Base-by-base conservation (phyloP, 2,888 invertebrate genomes). In the Lapara coniferarum region DNA sequence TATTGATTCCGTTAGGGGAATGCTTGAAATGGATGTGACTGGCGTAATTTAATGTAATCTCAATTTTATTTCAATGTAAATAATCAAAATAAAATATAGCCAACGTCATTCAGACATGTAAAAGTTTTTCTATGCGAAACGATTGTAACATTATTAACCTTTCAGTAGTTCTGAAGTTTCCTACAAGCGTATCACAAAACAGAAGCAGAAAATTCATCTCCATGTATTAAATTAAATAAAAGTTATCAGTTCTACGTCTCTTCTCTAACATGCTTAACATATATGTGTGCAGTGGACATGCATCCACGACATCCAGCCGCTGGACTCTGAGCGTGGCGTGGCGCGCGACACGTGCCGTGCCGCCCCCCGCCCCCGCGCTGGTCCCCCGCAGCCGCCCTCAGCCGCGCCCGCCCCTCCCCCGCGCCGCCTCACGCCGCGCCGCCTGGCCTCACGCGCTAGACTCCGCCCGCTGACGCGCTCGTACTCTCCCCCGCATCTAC, bases 251-350 rank as follows among this genome's bases (percentile, higher is more conserved):
- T n/a, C n/a, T n/a, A n/a, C n/a, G n/a, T n/a, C n/a, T n/a, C n/a
- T n/a, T n/a, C n/a, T n/a, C n/a, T n/a, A 57, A 58, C 10, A 59
- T 46, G 55, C 69, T 71, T 14, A 5, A 14, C 5, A 30, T 25
- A 2, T 2, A 25, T 71, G 6, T 71, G 16, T 30, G 10, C 88
- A 97, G 96, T 98, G 98, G 98, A 98, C 98, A 10, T 97, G 98
- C 84, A 96, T 99, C 69, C 98, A 99, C 90, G 98, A 98, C 85
- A 98, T 99, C 75, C 98, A 98, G 90, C 96, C 96, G 58, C 88
- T 87, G 69, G 93, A 93, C 7, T 81, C 85, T n/a, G 25, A 68
- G 16, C 70, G 77, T 16, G 78, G 80, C 71, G 89, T 91, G 81
- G 73, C 82, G 25, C 84, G 86, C 10, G 91, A 89, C 81, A 71